Evolutionary conservation across 2,113 vertebrate genomes (phyloP).

Genomic region (Leuciscus idus): DNA sequence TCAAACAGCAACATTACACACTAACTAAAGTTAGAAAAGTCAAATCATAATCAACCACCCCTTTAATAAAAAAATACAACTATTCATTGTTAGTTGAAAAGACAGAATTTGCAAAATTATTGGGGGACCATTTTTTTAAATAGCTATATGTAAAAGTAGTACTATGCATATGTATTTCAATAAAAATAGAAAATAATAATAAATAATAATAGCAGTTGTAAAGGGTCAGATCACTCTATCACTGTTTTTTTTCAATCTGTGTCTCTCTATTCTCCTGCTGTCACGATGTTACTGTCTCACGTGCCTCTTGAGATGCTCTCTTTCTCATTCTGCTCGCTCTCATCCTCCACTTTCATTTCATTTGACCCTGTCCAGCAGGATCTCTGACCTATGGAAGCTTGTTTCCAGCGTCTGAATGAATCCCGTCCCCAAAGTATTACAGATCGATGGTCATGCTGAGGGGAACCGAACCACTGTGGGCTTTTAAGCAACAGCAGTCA

Average conservation of each 20-base stretch:
- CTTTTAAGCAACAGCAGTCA: not conserved
- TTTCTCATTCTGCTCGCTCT: conserved; percentile 45
- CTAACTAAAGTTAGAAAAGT: no score
- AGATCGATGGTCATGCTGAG: conserved; percentile 42
- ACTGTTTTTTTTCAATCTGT: not conserved
- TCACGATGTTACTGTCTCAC: conserved; percentile 20
- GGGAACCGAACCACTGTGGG: not conserved
- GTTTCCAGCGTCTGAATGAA: conserved; percentile 7
- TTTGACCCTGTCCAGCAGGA: conserved; percentile 44
- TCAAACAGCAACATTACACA: no score
- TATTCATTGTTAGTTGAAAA: no score
- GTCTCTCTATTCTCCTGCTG: not conserved
- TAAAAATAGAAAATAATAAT: not conserved
- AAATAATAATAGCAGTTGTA: not conserved
- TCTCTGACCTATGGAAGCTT: conserved; percentile 35
- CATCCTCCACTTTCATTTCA: conserved; percentile 44
- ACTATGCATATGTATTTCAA: no score
- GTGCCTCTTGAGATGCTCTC: conserved; percentile 36
- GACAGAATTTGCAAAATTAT: no score
- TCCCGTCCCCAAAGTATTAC: conserved; percentile 41
- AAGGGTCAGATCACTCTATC: not conserved
- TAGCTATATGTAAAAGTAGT: no score
- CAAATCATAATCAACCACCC: no score
- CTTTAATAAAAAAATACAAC: no score
- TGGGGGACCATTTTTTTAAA: no score